Evolutionary conservation across 2,888 invertebrate species (phyloP), one percentile per base, ranked within the genome.

Genomic region (Campoplex nolae): DNA sequence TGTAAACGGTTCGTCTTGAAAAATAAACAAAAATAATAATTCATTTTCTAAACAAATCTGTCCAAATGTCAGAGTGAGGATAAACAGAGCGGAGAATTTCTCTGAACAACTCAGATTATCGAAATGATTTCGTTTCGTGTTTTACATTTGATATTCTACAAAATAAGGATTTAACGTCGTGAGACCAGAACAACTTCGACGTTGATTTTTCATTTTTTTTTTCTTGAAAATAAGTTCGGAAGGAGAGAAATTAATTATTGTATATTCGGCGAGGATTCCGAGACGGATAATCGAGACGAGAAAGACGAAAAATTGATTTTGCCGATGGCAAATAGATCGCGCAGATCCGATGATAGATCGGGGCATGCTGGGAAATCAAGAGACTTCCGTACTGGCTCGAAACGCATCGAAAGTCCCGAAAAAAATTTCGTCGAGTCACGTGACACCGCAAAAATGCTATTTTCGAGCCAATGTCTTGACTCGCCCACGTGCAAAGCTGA

Each of bases 121-220:
- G 71, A 82, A 13, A 76, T 76, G 76, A 75, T 77, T 83, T 89
- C 82, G 84, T 89, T 89, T 88, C 83, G 84, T 62, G 76, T 89
- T 79, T 88, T 85, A 87, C 89, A 90, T 84, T 86, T 91, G 78
- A 90, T 90, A 54, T 91, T 91, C 86, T 91, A 91, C 79, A 90
- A 91, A 88, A 92, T 91, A 82, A 84, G 88, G 71, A 89, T 88
- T 68, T 91, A 90, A 88, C 48, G 23, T 51, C 32, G 45, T 48
- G 16, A 48, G 11, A 48, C 42, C 11, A 16, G 16, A 48, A 0
- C 23, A 8, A 48, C 16, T 18, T 71, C 23, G 28, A 23, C 28
- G 48, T n/a, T 38, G n/a, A 42, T 16, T 42, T 71, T 32, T 42
- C 23, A 23, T 23, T 8, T n/a, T 11, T 32, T 62, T 58, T 32